Percentiles rank a stretch among this genome's conserved stretches.
Conservation (phyloP, 2,797 vertebrate genomes). For the Hemitrygon akajei region DNA sequence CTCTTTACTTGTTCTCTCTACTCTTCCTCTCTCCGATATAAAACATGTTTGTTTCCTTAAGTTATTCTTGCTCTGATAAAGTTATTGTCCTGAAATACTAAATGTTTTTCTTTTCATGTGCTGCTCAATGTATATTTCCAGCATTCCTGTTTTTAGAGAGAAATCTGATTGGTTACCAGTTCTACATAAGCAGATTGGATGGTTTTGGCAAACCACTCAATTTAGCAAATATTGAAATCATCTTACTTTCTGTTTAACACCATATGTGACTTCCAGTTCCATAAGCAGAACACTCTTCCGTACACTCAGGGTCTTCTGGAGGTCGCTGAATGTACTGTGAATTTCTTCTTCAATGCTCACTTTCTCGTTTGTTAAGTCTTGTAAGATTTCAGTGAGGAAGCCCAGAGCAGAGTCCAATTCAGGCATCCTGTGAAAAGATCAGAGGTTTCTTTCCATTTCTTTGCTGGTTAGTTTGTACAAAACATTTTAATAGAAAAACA, state of each 20-base stretch:
- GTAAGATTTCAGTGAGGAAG: slow-evolving; percentile 86
- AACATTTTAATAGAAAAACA: neutral
- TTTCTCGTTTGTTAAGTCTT: slow-evolving; percentile 87
- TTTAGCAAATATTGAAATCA: neutral
- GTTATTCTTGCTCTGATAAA: too few relatives aligned
- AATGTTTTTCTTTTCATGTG: too few relatives aligned
- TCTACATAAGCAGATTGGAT: neutral
- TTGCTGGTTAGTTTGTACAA: neutral
- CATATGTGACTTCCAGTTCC: slow-evolving; percentile 97
- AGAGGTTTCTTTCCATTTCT: neutral
- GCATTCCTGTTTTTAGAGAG: too few relatives aligned
- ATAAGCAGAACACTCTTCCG: slow-evolving; percentile 92
- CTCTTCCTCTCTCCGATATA: too few relatives aligned
- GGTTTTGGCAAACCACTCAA: neutral
- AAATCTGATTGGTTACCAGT: neutral
- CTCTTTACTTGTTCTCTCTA: too few relatives aligned
- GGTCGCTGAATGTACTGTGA: slow-evolving; percentile 84
- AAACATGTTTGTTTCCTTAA: too few relatives aligned
- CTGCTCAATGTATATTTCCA: too few relatives aligned
- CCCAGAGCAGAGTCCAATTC: slow-evolving; percentile 87
- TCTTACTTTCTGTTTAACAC: slow-evolving; percentile 93
- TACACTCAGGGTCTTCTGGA: slow-evolving; percentile 92
- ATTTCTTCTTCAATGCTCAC: slow-evolving; percentile 86
- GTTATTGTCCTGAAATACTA: too few relatives aligned
- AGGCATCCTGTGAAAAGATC: slow-evolving; percentile 67